Conservation (phyloP, 2,888 invertebrate species). For the Cerastis rubricosa region DNA sequence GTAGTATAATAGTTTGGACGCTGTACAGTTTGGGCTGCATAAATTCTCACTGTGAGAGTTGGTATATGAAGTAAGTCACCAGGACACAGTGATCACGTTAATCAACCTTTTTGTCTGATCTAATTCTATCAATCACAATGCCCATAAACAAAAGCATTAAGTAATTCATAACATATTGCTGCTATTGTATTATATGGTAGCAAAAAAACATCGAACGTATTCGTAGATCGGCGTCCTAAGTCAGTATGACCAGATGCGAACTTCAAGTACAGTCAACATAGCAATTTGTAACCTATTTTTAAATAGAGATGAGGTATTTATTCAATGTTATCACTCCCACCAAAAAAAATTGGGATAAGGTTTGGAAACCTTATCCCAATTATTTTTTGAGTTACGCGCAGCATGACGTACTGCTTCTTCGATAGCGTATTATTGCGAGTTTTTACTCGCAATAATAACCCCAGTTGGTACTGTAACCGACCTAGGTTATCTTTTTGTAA, state of each 20-base stretch:
- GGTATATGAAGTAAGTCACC: not conserved
- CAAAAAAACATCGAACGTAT: conserved; percentile 37
- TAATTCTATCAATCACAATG: conserved; percentile 11
- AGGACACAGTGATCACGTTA: not conserved
- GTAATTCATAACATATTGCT: conserved; percentile 24
- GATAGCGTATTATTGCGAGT: no score
- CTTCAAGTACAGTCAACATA: not conserved
- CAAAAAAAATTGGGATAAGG: no score
- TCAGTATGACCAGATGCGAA: not conserved
- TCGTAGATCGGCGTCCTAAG: not conserved
- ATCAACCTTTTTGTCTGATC: conserved; percentile 15
- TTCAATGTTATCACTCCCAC: no score
- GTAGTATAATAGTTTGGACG: no score
- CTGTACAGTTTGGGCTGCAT: not conserved
- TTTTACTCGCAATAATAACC: no score
- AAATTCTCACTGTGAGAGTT: not conserved
- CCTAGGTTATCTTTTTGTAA: no score
- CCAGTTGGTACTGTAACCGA: no score
- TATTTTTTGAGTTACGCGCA: not conserved
- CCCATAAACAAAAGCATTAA: conserved; percentile 25
- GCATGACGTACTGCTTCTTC: no score
- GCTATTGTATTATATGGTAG: conserved; percentile 30
- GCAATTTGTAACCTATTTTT: not conserved
- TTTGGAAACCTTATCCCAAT: no score
- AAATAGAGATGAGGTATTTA: no score